Base-by-base conservation (phyloP, 2,888 invertebrate species). In the Charanyca ferruginea region DNA sequence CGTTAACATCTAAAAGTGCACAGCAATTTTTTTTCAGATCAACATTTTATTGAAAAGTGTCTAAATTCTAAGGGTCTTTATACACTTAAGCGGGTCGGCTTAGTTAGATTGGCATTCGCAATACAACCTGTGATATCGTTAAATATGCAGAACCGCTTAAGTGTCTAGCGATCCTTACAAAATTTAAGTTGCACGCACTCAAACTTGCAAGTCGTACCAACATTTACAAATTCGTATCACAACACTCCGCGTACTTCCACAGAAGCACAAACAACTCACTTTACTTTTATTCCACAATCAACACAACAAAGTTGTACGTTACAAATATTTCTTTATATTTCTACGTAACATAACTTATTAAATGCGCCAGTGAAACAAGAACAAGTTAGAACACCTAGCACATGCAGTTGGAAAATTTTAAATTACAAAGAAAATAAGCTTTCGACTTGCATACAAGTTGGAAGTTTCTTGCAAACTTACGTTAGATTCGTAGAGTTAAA, bases 361-460 rank as follows among this genome's bases (percentile, higher is more conserved):
- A 77, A 80, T 73, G 79, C 55, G 82, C 69, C 80, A 80, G 80
- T 63, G 77, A 79, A 80, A 81, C 77, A 75, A 73, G 69, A 84
- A 84, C 77, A 83, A 85, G 79, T 84, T 86, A 80, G 81, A 85
- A 86, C 83, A 85, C 83, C 85, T 87, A 84, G 85, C 85, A 88
- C 83, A 89, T 87, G 86, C 86, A 89, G 87, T 85, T 86, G 86
- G 84, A 84, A 91, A 92, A 90, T 91, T 93, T 93, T 89, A 92
- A 92, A 93, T 93, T 91, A 91, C 90, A 89, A 92, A 90, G 91
- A 90, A 92, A 91, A 92, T 90, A 89, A 90, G 89, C 85, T 85
- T 82, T 83, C 84, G 83, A 89, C 85, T 89, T 85, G 87, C 86
- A 89, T 89, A 83, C 81, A 90, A 90, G 88, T 88, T 89, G 87